Conservation (phyloP, 2,113 vertebrate genomes). For the Corydoras sp. region DNA sequence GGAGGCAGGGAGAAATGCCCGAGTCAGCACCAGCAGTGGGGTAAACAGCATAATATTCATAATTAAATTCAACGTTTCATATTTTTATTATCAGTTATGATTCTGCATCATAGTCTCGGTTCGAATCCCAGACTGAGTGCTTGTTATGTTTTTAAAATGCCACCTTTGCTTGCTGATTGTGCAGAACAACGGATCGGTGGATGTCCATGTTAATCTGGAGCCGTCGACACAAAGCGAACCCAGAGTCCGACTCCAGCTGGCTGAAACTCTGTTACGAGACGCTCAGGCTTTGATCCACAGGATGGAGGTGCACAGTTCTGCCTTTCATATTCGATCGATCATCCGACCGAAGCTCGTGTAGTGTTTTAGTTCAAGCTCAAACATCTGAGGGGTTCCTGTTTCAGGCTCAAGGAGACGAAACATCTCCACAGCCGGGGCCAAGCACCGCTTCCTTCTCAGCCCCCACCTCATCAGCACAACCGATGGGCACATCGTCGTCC, state of each 20-base stretch:
- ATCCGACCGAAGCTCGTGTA: not conserved
- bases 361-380: not conserved
- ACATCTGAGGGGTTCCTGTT: not conserved
- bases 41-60: constrained; percentile 49
- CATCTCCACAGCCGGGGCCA: constrained; percentile 52
- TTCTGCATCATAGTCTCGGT: no score
- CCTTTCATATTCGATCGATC: not conserved
- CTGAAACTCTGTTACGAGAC: constrained; percentile 82
- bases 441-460: constrained; percentile 18
- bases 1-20: constrained; percentile 64
- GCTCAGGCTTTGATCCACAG: constrained; percentile 73
- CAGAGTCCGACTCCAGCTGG: constrained; percentile 78
- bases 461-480: constrained; percentile 45
- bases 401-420: constrained; percentile 53
- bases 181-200: constrained; percentile 76
- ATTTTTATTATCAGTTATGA: no score
- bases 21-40: constrained; percentile 69
- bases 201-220: constrained; percentile 87
- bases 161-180: not conserved
- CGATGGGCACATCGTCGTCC: constrained; percentile 47
- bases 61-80: no score
- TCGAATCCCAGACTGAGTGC: no score
- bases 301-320: constrained; percentile 70
- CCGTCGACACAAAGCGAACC: constrained; percentile 79
- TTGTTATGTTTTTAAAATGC: not conserved